phyloP scores from a whole-genome alignment of 2,888 invertebrate species.

The Ellobium chinense region DNA sequence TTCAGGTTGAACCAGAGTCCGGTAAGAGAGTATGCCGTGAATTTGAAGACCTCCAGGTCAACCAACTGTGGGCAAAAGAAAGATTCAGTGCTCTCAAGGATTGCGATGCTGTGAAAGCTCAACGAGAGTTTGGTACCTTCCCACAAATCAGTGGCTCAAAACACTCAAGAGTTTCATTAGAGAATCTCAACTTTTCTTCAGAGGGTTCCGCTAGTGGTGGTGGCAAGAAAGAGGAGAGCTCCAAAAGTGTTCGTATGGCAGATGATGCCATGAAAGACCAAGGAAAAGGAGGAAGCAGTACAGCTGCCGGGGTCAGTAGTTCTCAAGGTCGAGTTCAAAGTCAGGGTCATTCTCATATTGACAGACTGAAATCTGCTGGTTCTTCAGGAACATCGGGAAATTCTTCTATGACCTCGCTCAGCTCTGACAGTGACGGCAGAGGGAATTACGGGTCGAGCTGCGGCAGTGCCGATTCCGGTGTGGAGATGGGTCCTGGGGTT shows the following conservation, averaged over 20 bases:
- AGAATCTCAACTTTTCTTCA: background rate
- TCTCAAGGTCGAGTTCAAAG: background rate
- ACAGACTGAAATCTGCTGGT: background rate
- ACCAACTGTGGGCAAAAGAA: conserved; percentile 55
- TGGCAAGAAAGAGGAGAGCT: background rate
- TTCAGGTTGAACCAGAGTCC: conserved; percentile 18
- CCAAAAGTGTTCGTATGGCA: background rate
- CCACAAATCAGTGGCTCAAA: conserved; percentile 19
- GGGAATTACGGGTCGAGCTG: background rate
- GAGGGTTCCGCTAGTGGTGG: background rate
- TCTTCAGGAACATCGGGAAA: conserved; percentile 19
- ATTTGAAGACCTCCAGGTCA: conserved; percentile 67
- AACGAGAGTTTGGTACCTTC: conserved; percentile 29
- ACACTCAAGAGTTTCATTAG: conserved; percentile 3
- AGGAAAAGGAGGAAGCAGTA: background rate
- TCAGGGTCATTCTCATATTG: background rate
- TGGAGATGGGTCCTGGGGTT: conserved; percentile 30
- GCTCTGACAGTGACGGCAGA: conserved; percentile 43
- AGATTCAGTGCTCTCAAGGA: conserved; percentile 63
- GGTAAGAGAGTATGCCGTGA: conserved; percentile 57
- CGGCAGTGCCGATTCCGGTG: conserved; percentile 10
- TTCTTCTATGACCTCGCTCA: conserved; percentile 32
- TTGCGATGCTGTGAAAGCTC: conserved; percentile 55
- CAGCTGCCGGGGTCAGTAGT: background rate
- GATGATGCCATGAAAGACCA: background rate